Conservation (phyloP, 2,797 vertebrate species). For the Melanotaenia pygmaea region DNA sequence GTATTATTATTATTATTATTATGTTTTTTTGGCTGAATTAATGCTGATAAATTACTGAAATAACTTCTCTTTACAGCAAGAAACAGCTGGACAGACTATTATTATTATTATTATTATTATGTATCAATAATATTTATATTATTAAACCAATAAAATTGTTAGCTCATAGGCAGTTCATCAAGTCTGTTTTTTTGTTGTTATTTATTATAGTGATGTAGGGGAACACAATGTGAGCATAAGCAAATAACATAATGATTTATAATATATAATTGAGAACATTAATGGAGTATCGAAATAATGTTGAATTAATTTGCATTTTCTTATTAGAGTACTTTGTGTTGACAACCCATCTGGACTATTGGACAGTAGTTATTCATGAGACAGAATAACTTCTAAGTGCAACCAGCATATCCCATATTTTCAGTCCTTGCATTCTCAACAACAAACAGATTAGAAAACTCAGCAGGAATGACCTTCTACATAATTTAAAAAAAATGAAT, state of each 20-base stretch:
- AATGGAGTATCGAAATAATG: background rate
- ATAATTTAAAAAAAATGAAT: conserved; percentile 48
- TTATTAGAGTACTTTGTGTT: background rate
- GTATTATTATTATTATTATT: no score
- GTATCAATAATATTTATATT: no score
- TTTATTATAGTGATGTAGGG: background rate
- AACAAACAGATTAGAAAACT: conserved; percentile 25
- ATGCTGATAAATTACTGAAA: no score
- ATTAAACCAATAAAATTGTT: no score
- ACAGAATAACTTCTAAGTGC: background rate
- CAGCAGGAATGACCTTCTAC: conserved; percentile 28
- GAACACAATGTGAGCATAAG: background rate
- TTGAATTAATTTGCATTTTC: no score
- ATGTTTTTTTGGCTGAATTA: no score
- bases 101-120: no score
- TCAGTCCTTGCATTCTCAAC: conserved; percentile 2
- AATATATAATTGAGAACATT: background rate
- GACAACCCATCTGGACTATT: background rate
- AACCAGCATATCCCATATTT: background rate
- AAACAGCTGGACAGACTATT: no score
- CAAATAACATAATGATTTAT: background rate
- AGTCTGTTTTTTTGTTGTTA: no score
- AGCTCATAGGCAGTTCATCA: no score
- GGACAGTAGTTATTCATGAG: background rate
- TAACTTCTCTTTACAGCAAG: no score